A percentile compares a stretch with the other conserved stretches of the same genome.
Evolutionary conservation across 1,140 invertebrate species (phyloP).

Genomic region (Paramacrobiotus metropolitanus): DNA sequence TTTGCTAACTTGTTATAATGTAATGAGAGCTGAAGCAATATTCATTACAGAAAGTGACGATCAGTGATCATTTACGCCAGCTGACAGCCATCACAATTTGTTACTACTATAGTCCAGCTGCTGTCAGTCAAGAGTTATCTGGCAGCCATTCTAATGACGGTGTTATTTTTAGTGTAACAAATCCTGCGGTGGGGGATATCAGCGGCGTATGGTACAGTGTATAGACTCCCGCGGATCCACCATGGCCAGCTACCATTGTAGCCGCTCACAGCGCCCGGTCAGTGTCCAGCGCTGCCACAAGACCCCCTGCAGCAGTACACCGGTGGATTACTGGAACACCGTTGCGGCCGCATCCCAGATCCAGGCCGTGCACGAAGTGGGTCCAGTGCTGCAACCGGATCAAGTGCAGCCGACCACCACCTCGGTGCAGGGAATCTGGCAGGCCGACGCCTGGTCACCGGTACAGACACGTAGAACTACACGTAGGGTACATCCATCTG

Average conservation of each 20-base stretch:
- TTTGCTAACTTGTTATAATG: too few species aligned
- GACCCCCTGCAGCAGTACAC: constrained; percentile 4
- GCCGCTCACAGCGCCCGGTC: not conserved
- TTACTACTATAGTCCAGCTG: not conserved
- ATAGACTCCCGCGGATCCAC: constrained; percentile 9
- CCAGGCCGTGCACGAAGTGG: not conserved
- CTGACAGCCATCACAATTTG: too few species aligned
- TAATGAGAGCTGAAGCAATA: too few species aligned
- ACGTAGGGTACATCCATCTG: too few species aligned
- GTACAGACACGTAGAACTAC: not conserved
- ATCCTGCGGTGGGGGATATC: constrained; percentile 22
- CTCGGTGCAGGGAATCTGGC: too few species aligned
- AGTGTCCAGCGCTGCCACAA: constrained; percentile 14
- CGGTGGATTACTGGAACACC: not conserved
- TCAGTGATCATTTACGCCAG: too few species aligned
- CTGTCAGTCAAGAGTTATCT: not conserved
- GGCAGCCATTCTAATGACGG: constrained; percentile 15
- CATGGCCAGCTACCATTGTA: constrained; percentile 20
- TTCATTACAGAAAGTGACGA: too few species aligned
- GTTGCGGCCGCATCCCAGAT: not conserved
- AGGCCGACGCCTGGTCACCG: not conserved
- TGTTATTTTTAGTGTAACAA: constrained; percentile 14
- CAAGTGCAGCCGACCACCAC: too few species aligned
- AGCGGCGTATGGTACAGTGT: not conserved
- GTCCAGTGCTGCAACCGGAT: too few species aligned